Base-by-base conservation (phyloP, 35 echinoderm and acorn worm genomes). In the Amphiura filiformis region DNA sequence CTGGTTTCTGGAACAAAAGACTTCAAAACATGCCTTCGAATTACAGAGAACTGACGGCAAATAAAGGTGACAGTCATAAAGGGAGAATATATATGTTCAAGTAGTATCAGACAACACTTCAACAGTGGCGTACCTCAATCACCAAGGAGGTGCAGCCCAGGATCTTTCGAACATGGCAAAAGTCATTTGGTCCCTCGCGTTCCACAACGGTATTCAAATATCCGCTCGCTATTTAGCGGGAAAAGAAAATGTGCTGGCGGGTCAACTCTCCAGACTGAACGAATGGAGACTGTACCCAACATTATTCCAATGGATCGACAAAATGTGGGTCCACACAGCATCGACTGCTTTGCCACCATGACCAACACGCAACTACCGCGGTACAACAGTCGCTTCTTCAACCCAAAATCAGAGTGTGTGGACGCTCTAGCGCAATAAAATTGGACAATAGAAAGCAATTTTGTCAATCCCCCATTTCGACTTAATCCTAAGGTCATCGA, bases 391-490 rank as follows among this genome's bases (percentile, higher is more conserved):
- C 37, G 37, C 39, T 65, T 34, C 33, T 47, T 18, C 88, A 57
- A 89, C 39, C 88, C 88, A 30, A 31, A 57, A 34, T 75, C 47
- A 18, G 15, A 32, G 18, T 49, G 88, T 0, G 77, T 89, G 26
- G 88, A 89, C 78, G 88, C 88, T 15, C 64, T 89, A 28, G 75
- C 90, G 30, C 90, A 92, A 92, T 4, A 11, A 81, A 57, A 92
- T 47, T 92, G 84, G 90, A 33, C 22, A 79, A 42, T 22, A 88
- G 82, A 91, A 61, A 91, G 86, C 89, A 91, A 91, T 37, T 78
- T 56, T 75, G 26, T 84, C 84, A 92, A 92, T 70, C 37, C 90
- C 0, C 84, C 90, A 39, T 92, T 87, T 39, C 44, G 84, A 12
- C 35, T 92, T 37, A 42, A 87, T 1, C 90, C 80, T 64, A 80